Evolutionary conservation across 2,888 invertebrate genomes (phyloP), one percentile per base, ranked within the genome.

Genomic region (Alviniconcha strummeri): DNA sequence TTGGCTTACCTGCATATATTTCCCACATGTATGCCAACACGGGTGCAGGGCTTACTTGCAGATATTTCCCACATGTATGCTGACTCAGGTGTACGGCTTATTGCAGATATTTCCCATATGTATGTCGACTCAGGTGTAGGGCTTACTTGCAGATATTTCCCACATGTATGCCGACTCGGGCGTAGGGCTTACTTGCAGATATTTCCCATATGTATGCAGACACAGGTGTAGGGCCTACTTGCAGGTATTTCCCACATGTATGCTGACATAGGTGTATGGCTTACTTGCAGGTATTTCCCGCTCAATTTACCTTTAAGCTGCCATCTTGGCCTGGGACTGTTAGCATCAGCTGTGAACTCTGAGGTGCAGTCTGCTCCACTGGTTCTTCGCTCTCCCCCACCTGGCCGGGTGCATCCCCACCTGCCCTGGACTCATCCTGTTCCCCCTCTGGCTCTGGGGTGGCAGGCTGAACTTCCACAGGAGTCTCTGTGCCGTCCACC

Each of bases 311-410:
- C 77, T 82, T 82, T 13, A 82, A 67, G 8, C 75, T 15, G 2
- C n/a, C 82, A 4, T 76, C 82, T 19, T 82, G 82, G n/a, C 77
- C 67, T 0, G 82, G 82, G 3, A 82, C 82, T 17, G 76, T 69
- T 36, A 82, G 82, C 52, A 77, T 82, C 8, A 82, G 19, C 19
- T 69, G 75, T 55, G 77, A 77, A 36, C 69, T 76, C 64, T 74
- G 74, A 13, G 54, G 19, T 9, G 71, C 36, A 55, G 69, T 56
- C 17, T n/a, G 72, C 17, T 81, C 81, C 13, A n/a, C 19, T 7
- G 72, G 11, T 52, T 74, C 81, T 57, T 19, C 57, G 15, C 36
- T 72, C 9, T 19, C 56, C 15, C n/a, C 19, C 67, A 52, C 54
- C 69, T 80, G 80, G 9, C 69, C 55, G 4, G 9, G 15, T 17